These are phyloP conservation scores for Tarsius wallacei DNA, from an alignment of 2,797 vertebrate species.

Conservation along the genomic window DNA sequence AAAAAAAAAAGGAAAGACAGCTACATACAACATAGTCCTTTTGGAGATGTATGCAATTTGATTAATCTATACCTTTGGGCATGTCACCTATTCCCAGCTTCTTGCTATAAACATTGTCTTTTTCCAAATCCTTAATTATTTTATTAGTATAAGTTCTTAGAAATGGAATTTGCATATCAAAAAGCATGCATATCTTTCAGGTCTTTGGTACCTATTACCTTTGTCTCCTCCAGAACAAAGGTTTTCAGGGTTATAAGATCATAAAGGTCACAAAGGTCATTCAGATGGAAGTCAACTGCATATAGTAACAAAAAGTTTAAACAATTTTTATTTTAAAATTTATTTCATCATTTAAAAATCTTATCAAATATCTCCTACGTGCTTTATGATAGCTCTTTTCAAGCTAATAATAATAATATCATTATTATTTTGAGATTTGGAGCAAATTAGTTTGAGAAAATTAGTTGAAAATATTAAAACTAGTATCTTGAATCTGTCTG, in stretches of 20 bases:
- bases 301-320: background rate
- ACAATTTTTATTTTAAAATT: constrained; percentile 14
- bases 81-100: background rate
- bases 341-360: constrained; percentile 5
- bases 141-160: constrained; percentile 7
- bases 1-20: too few species aligned
- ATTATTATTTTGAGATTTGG: too few species aligned
- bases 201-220: background rate
- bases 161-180: constrained; percentile 22
- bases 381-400: background rate
- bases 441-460: background rate
- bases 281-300: background rate
- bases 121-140: constrained; percentile 57
- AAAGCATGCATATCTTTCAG: background rate
- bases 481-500: background rate
- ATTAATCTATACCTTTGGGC: background rate
- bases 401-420: background rate
- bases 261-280: background rate
- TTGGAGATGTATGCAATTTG: background rate
- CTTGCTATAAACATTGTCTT: background rate
- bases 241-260: background rate
- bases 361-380: background rate
- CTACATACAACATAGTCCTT: background rate
- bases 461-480: constrained; percentile 21
- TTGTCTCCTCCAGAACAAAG: background rate